These are phyloP conservation scores for Chiroxiphia lanceolata DNA, from an alignment of 2,797 vertebrate species.

Conservation along the genomic window DNA sequence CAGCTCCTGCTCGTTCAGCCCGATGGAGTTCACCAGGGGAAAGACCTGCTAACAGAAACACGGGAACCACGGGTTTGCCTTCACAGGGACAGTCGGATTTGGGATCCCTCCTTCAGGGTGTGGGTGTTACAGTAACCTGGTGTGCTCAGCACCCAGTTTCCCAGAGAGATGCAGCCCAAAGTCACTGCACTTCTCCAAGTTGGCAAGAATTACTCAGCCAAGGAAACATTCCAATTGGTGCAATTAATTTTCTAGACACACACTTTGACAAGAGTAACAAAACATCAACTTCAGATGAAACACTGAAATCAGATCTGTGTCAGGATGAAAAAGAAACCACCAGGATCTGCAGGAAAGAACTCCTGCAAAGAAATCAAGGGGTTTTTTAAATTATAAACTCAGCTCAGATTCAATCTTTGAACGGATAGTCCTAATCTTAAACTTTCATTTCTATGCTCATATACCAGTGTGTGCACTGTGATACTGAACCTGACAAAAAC, in stretches of 20 bases:
- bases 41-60: constrained; percentile 94
- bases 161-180: background rate
- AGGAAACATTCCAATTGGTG: background rate
- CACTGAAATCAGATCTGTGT: background rate
- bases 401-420: background rate
- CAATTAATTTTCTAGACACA: background rate
- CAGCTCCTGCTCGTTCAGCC: constrained; percentile 97
- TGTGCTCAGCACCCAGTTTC: background rate
- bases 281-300: background rate
- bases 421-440: background rate
- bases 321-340: background rate
- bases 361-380: rapidly evolving
- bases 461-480: background rate
- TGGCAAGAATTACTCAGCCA: background rate
- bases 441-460: background rate
- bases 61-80: constrained; percentile 17
- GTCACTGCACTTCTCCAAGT: background rate
- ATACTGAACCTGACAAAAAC: background rate
- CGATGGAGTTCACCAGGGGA: constrained; percentile 90
- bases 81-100: background rate
- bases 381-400: background rate
- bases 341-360: background rate
- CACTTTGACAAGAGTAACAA: background rate
- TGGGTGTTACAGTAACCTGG: background rate
- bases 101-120: background rate